Conservation (phyloP, 2,888 invertebrate species). For the Steromphala cineraria region DNA sequence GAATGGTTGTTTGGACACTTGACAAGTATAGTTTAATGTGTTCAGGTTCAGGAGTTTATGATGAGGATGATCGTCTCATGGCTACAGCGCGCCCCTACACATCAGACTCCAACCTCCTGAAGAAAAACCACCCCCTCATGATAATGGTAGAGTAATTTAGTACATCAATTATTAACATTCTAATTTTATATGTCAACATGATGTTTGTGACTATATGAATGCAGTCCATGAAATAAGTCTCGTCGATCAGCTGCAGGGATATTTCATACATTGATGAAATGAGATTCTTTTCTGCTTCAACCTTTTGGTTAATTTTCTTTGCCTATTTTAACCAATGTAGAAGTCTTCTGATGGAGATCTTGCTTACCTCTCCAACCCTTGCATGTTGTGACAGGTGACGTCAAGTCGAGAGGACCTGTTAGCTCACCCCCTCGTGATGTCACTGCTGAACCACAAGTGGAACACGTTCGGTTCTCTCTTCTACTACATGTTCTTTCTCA, state of each 20-base stretch:
- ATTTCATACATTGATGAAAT: no score
- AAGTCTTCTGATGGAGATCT: not conserved
- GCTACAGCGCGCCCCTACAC: slow-evolving; percentile 70
- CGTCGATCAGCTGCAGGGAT: no score
- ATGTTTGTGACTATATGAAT: no score
- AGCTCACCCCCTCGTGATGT: slow-evolving; percentile 77
- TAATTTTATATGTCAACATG: no score
- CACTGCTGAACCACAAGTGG: slow-evolving; percentile 77
- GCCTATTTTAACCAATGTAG: no score
- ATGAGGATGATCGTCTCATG: slow-evolving; percentile 68
- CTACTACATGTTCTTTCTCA: slow-evolving; percentile 76
- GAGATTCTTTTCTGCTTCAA: no score
- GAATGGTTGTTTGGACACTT: no score
- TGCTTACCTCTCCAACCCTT: not conserved
- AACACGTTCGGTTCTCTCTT: slow-evolving; percentile 76
- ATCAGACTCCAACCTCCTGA: slow-evolving; percentile 69
- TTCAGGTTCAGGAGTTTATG: slow-evolving; percentile 60
- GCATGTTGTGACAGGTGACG: slow-evolving; percentile 61
- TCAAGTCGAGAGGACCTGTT: slow-evolving; percentile 75
- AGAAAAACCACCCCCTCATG: slow-evolving; percentile 75
- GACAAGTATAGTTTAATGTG: no score
- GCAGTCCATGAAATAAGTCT: no score
- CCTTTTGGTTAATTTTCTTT: no score
- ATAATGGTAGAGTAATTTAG: slow-evolving; percentile 70
- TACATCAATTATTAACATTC: not conserved